Percentiles rank a stretch among this genome's conserved stretches.
Conservation (phyloP, 2,113 vertebrate species). For the Halcyon senegalensis region DNA sequence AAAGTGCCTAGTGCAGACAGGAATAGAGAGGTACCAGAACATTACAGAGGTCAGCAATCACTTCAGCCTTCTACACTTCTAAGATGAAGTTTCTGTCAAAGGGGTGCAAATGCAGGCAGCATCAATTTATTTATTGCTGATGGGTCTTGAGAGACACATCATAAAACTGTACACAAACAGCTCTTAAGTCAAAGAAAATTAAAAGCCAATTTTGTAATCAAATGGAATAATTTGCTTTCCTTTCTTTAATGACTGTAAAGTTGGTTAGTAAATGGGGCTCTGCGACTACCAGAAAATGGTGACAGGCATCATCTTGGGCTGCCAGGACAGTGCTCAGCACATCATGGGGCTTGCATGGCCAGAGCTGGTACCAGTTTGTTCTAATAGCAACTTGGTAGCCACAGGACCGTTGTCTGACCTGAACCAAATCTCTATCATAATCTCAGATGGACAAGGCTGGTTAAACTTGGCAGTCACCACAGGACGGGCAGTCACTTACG, state of each 20-base stretch:
- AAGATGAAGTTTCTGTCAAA: not conserved
- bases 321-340: not conserved
- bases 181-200: not conserved
- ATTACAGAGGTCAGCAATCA: not conserved
- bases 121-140: not conserved
- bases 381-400: not conserved
- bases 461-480: not conserved
- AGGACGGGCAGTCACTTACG: accelerated
- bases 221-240: not conserved
- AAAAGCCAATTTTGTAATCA: not conserved
- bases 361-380: not conserved
- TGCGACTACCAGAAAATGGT: not conserved
- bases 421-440: not conserved
- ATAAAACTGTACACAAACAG: not conserved
- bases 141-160: not conserved
- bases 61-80: not conserved
- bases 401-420: not conserved
- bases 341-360: accelerated
- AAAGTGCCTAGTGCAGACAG: not conserved
- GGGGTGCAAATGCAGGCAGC: not conserved
- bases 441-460: not conserved
- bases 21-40: not conserved
- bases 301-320: not conserved
- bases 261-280: not conserved
- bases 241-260: not conserved